Base-by-base conservation (phyloP, 2,888 invertebrate genomes). In the Acleris literana region DNA sequence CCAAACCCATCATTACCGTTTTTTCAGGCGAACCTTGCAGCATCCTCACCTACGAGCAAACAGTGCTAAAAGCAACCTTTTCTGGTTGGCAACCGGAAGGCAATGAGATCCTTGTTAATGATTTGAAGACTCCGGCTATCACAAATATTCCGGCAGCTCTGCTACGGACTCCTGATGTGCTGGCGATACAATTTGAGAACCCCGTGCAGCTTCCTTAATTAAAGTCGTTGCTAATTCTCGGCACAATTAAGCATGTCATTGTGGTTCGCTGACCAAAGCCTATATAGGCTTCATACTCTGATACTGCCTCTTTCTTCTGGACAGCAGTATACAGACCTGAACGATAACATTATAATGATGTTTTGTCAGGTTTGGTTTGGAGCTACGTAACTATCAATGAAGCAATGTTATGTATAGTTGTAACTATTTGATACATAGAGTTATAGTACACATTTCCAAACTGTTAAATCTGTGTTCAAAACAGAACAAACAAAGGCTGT, bases 21-120 rank as follows among this genome's bases (percentile, higher is more conserved):
- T n/a, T 79, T 80, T 29, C 71, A 92, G 91, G 87, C 46, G 76
- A 86, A 70, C 64, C 78, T 46, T 88, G 90, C 73, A 82, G 74
- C 46, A 83, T 92, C 16, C 62, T 87, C 1, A 90, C 91, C 18
- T 88, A 85, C 76, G 92, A 91, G 71, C 78, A 81, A 49, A 81
- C 87, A 48, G 78, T 71, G 46, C 70, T 91, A 13, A 74, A 80
- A 49, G 89, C 85, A 18, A 85, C 74, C 25, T 88, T 90, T 69
- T 74, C 77, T 16, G 83, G 81, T 0, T 90, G 87, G 90, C 86
- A 86, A 22, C 80, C 86, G 7, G 81, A 88, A 73, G 86, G 87
- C 5, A 73, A 80, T 0, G 87, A 90, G 69, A 72, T 91, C 7
- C 71, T 91, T 17, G 84, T 90, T 0, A 76, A 70, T 58, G 79